Conservation (phyloP, 2,888 invertebrate genomes). For the Dryobotodes eremita region DNA sequence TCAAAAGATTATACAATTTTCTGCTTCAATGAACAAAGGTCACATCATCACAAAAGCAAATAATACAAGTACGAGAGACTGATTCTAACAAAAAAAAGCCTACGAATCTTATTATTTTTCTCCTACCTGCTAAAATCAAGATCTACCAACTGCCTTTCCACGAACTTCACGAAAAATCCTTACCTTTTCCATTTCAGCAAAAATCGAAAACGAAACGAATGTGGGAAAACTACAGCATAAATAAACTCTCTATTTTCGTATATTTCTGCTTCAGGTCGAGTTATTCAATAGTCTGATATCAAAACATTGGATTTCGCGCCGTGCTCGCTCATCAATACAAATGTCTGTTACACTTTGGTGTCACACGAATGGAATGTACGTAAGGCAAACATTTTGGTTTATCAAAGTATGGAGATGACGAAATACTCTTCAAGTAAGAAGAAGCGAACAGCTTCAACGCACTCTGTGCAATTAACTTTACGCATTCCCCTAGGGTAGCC, state of each 20-base stretch:
- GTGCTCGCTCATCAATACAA: conserved; percentile 71
- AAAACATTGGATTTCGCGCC: conserved; percentile 71
- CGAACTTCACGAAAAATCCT: conserved; percentile 14
- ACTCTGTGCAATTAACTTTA: not conserved
- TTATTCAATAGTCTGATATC: conserved; percentile 68
- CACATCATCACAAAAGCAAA: conserved; percentile 23
- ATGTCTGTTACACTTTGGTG: conserved; percentile 58
- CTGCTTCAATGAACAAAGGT: conserved; percentile 29
- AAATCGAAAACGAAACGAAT: conserved; percentile 40
- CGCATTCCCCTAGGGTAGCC: not conserved
- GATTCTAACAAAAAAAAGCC: conserved; percentile 4
- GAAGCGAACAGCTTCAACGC: too few species aligned
- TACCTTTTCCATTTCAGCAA: conserved; percentile 35
- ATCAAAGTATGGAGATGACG: not conserved
- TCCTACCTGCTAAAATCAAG: conserved; percentile 14
- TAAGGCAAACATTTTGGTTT: not conserved
- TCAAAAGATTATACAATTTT: conserved; percentile 17
- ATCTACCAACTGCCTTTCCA: conserved; percentile 14
- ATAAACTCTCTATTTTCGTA: conserved; percentile 51
- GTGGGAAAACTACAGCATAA: conserved; percentile 49
- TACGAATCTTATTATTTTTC: conserved; percentile 32
- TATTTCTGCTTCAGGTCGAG: conserved; percentile 54
- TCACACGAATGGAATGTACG: conserved; percentile 25
- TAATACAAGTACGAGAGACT: not conserved
- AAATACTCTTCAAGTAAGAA: too few species aligned